Conservation (phyloP, 2,888 invertebrate genomes). For the Eudasyphora cyanicolor region DNA sequence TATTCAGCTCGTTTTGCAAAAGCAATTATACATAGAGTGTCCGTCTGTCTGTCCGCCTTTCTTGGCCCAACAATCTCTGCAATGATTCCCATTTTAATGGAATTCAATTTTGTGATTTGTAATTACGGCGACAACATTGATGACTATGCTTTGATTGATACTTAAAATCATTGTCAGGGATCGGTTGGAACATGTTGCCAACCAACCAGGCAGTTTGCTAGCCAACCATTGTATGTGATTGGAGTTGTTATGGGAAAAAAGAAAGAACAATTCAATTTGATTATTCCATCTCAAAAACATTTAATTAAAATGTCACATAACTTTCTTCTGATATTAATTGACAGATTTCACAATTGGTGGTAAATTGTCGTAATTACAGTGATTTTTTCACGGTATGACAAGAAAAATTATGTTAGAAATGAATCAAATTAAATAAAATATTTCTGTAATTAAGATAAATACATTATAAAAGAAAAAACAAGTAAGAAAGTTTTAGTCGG, state of each 20-base stretch:
- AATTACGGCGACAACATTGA: not conserved
- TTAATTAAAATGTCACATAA: slow-evolving; percentile 18
- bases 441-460: too few species aligned
- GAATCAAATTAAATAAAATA: not conserved
- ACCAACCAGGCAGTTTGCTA: too few species aligned
- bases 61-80: not conserved
- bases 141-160: not conserved
- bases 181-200: too few species aligned
- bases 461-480: too few species aligned
- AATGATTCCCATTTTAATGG: not conserved
- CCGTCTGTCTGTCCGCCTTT: not conserved
- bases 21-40: not conserved
- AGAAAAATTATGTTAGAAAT: not conserved
- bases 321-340: slow-evolving; percentile 2
- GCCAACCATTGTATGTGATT: too few species aligned
- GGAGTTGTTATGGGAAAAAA: not conserved
- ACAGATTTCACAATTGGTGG: slow-evolving; percentile 10
- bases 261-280: too few species aligned
- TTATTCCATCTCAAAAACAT: not conserved
- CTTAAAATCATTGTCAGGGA: not conserved
- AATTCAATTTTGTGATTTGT: not conserved
- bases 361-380: not conserved
- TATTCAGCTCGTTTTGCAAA: not conserved
- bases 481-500: too few species aligned
- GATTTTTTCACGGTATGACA: not conserved